Evolutionary conservation across 2,888 invertebrate genomes (phyloP), one percentile per base, ranked within the genome.

Genomic region (Cataglyphis livida): DNA sequence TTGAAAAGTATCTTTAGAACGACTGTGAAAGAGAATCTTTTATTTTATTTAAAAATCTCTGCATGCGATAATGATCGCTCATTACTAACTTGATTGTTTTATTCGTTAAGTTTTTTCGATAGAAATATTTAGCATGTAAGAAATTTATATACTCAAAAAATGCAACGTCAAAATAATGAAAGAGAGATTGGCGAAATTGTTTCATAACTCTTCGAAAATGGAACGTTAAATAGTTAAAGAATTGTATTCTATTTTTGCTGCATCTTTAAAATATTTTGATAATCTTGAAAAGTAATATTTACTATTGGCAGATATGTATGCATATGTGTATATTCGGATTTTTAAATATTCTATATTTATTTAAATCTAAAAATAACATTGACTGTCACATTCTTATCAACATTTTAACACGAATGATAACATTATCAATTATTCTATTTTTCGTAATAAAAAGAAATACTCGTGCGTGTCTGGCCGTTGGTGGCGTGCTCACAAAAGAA

Each of bases 61-160:
- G 10, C 28, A 57, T 12, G 35, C 6, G 59, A 71, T 79, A 79
- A 79, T 71, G 59, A 71, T 71, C 44, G 73, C 78, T 79, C 78
- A 44, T 79, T 79, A 79, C 35, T n/a, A 79, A 59, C 59, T 71
- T 18, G 57, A 59, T 71, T 32, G 54, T 21, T 68, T 78, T 44
- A 7, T 66, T 54, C 12, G 38, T 51, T 18, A 35, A 75, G 15
- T n/a, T 62, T 1, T 5, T 41, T 70, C 18, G 25, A 28, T 15
- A 66, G 9, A 32, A 41, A 71, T 59, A 71, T 61, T 35, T 25
- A 38, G 41, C 41, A 5, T 18, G 18, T 18, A 78, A 59, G 41
- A 66, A 44, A 44, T 25, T 28, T 28, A 5, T 18, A 3, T 10
- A 6, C 65, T 65, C 1, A 3, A 68, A 25, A 68, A 54, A 28